Conservation (phyloP, 2,797 vertebrate genomes). For the Leptatherina wallacei region DNA sequence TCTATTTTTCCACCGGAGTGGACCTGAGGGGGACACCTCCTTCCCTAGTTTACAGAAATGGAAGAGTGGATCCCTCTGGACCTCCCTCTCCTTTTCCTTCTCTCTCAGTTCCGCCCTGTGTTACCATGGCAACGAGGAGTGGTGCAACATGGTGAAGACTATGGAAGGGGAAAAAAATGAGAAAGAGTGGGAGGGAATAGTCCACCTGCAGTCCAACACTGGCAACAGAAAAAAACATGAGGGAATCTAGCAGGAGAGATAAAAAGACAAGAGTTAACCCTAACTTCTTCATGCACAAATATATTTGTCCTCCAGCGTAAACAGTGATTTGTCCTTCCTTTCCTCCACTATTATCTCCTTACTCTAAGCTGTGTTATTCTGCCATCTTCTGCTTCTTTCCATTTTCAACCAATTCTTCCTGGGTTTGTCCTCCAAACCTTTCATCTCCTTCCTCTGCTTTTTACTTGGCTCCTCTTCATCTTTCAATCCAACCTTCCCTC, state of each 20-base stretch:
- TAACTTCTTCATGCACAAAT: slow-evolving; percentile 40
- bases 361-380: slow-evolving; percentile 9
- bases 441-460: not conserved
- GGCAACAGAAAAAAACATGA: slow-evolving; percentile 46
- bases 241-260: slow-evolving; percentile 37
- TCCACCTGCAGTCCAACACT: slow-evolving; percentile 69
- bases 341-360: slow-evolving; percentile 26
- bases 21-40: slow-evolving; percentile 49
- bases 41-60: slow-evolving; percentile 63
- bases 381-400: not conserved
- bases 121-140: slow-evolving; percentile 80
- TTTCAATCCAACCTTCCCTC: not conserved
- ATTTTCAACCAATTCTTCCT: not conserved
- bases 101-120: slow-evolving; percentile 63
- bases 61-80: slow-evolving; percentile 69
- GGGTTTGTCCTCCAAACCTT: not conserved
- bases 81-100: slow-evolving; percentile 21
- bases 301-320: slow-evolving; percentile 68
- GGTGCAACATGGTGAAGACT: slow-evolving; percentile 65
- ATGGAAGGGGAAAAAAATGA: slow-evolving; percentile 37
- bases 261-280: slow-evolving; percentile 40
- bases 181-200: slow-evolving; percentile 50
- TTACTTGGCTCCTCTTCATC: slow-evolving; percentile 15
- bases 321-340: slow-evolving; percentile 34
- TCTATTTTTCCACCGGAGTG: slow-evolving; percentile 44